phyloP scores from a whole-genome alignment of 2,888 invertebrate species.

The Melanchra persicariae region DNA sequence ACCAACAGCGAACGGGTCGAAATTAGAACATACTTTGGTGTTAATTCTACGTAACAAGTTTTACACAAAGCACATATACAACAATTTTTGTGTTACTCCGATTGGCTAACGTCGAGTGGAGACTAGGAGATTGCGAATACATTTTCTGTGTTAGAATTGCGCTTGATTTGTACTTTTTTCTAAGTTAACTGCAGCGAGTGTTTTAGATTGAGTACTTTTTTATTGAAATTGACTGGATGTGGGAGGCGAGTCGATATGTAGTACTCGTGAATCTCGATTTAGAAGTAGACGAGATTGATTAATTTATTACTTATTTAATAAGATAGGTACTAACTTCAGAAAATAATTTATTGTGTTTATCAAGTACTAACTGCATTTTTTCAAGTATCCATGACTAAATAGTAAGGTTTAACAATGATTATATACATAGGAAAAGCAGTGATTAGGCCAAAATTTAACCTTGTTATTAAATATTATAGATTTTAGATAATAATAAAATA shows the following conservation, averaged over 20 bases:
- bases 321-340: neutral
- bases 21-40: constrained; percentile 84
- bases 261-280: neutral
- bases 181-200: constrained; percentile 41
- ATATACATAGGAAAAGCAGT: too few relatives aligned
- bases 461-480: too few relatives aligned
- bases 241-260: constrained; percentile 10
- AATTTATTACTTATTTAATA: neutral
- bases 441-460: too few relatives aligned
- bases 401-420: too few relatives aligned
- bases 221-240: constrained; percentile 34
- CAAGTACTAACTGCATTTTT: too few relatives aligned
- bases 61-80: constrained; percentile 54
- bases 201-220: constrained; percentile 52
- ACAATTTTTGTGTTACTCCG: constrained; percentile 42
- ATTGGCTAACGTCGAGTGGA: constrained; percentile 33
- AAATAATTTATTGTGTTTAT: neutral
- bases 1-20: constrained; percentile 73
- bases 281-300: constrained; percentile 14
- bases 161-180: constrained; percentile 44
- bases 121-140: constrained; percentile 38
- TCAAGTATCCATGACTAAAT: too few relatives aligned
- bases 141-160: constrained; percentile 32
- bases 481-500: too few relatives aligned
- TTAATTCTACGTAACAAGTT: constrained; percentile 79